phyloP scores from a whole-genome alignment of 2,113 vertebrate genomes.

The Nothobranchius furzeri region DNA sequence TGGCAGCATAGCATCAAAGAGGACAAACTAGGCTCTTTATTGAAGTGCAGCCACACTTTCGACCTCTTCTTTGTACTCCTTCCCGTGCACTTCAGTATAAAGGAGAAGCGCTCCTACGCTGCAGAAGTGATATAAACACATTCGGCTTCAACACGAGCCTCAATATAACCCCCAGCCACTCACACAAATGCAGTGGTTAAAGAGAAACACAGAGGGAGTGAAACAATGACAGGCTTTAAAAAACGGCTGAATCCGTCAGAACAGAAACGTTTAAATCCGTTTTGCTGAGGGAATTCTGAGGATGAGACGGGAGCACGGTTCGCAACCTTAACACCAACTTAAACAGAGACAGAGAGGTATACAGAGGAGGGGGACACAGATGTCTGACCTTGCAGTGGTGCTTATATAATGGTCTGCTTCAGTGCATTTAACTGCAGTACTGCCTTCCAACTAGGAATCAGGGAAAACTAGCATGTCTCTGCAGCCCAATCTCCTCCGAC shows the following conservation, averaged over 20 bases:
- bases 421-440: constrained; percentile 72
- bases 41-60: constrained; percentile 71
- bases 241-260: constrained; percentile 32
- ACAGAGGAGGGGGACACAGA: constrained; percentile 63
- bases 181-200: constrained; percentile 25
- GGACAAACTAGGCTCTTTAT: constrained; percentile 74
- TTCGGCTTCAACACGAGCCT: constrained; percentile 41
- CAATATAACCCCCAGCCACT: constrained; percentile 27
- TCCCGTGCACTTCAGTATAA: constrained; percentile 65
- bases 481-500: constrained; percentile 68
- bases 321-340: constrained; percentile 53
- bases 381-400: constrained; percentile 75
- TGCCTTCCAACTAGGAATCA: constrained; percentile 66
- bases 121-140: constrained; percentile 60
- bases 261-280: constrained; percentile 34
- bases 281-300: constrained; percentile 28
- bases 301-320: constrained; percentile 36
- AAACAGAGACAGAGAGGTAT: constrained; percentile 64
- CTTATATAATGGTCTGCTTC: constrained; percentile 77
- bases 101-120: constrained; percentile 52
- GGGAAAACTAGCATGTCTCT: constrained; percentile 65
- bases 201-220: constrained; percentile 12
- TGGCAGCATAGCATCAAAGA: constrained; percentile 72
- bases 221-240: constrained; percentile 25
- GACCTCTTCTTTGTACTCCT: constrained; percentile 70